These are phyloP conservation scores for Oscheius sp. DNA, from an alignment of 2,888 invertebrate species.

Conservation along the genomic window DNA sequence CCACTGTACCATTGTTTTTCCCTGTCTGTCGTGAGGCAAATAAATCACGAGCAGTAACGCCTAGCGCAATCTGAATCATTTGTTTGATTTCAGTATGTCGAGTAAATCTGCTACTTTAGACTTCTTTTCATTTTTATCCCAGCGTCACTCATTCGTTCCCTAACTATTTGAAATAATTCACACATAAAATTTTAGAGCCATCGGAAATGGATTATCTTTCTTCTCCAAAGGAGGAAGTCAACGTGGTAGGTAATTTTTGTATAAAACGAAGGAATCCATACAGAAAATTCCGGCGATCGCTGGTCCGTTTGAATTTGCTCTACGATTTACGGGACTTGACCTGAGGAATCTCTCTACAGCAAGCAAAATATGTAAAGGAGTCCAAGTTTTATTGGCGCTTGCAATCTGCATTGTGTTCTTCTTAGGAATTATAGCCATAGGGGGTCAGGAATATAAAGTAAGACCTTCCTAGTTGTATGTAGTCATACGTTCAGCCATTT, in stretches of 20 bases:
- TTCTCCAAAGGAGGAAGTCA: too few relatives aligned
- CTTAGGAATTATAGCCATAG: not conserved
- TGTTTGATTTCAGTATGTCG: not conserved
- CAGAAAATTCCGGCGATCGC: not conserved
- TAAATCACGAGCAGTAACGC: not conserved
- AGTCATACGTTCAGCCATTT: slow-evolving; percentile 12
- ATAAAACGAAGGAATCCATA: not conserved
- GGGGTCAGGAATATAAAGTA: not conserved
- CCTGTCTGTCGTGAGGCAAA: not conserved
- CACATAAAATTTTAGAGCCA: too few relatives aligned
- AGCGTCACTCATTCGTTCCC: too few relatives aligned
- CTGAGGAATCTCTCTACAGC: not conserved
- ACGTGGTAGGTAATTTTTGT: too few relatives aligned
- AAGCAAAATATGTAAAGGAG: not conserved
- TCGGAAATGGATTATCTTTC: too few relatives aligned
- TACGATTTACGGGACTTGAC: slow-evolving; percentile 17
- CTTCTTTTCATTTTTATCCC: too few relatives aligned
- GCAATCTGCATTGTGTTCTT: slow-evolving; percentile 5
- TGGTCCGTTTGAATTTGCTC: slow-evolving; percentile 2
- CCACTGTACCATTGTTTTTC: not conserved
- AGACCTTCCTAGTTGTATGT: not conserved
- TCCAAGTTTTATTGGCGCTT: not conserved
- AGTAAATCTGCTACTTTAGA: not conserved
- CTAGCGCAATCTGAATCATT: not conserved
- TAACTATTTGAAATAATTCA: too few relatives aligned